Conservation (phyloP, 2,888 invertebrate genomes). For the Melieria picta region DNA sequence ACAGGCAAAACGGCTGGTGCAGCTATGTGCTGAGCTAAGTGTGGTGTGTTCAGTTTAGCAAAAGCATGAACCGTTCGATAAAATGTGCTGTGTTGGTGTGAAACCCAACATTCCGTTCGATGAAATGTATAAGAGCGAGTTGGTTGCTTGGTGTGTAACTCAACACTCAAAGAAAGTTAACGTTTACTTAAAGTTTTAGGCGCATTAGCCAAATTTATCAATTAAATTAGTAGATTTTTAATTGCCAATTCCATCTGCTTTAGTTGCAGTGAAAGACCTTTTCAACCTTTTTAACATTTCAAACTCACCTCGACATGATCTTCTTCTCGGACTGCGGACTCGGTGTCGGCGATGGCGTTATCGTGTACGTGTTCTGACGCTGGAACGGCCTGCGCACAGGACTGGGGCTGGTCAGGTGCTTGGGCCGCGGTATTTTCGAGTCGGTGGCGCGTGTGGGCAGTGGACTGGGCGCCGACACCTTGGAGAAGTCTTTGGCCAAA, state of each 20-base stretch:
- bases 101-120: too few relatives aligned
- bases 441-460: slow-evolving; percentile 34
- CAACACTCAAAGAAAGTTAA: too few relatives aligned
- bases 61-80: not conserved
- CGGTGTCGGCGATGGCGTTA: slow-evolving; percentile 55
- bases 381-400: slow-evolving; percentile 59
- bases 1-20: not conserved
- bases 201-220: too few relatives aligned
- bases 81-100: too few relatives aligned
- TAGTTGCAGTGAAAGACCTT: not conserved
- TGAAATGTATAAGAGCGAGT: too few relatives aligned
- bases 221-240: too few relatives aligned
- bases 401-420: slow-evolving; percentile 62
- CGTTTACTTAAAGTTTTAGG: too few relatives aligned
- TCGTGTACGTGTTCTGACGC: slow-evolving; percentile 65
- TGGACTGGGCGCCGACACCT: slow-evolving; percentile 44
- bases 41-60: not conserved
- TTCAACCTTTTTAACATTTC: too few relatives aligned
- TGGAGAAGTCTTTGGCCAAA: slow-evolving; percentile 67
- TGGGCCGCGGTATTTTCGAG: slow-evolving; percentile 63
- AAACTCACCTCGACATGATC: slow-evolving; percentile 54
- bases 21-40: slow-evolving; percentile 17
- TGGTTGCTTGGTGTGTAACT: too few relatives aligned
- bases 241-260: not conserved
- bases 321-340: slow-evolving; percentile 55